These are phyloP conservation scores for Anableps anableps DNA, from an alignment of 2,797 vertebrate genomes.

Conservation along the genomic window DNA sequence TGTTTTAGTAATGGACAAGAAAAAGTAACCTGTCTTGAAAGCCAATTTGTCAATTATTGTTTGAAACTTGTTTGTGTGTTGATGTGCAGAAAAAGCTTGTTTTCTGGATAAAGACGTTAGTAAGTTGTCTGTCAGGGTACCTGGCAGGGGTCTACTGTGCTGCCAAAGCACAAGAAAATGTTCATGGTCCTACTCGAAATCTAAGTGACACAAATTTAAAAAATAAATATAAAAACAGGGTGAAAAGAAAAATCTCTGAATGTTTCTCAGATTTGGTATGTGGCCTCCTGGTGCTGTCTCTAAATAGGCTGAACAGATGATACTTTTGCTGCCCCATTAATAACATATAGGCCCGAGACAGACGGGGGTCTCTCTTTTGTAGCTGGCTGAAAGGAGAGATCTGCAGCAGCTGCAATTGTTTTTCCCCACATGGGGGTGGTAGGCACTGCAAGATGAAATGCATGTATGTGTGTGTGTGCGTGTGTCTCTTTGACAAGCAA, in stretches of 20 bases:
- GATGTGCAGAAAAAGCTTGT: neutral
- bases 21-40: neutral
- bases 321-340: slow-evolving; percentile 65
- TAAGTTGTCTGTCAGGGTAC: slow-evolving; percentile 43
- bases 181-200: slow-evolving; percentile 67
- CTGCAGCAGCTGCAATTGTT: slow-evolving; percentile 86
- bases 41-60: slow-evolving; percentile 11
- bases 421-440: slow-evolving; percentile 98
- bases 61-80: slow-evolving; percentile 3
- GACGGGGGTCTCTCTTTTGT: slow-evolving; percentile 83
- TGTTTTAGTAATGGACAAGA: neutral
- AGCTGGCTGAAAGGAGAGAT: slow-evolving; percentile 80
- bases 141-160: slow-evolving; percentile 60
- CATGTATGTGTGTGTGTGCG: slow-evolving; percentile 35
- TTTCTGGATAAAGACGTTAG: slow-evolving; percentile 30
- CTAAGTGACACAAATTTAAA: slow-evolving; percentile 48
- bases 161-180: slow-evolving; percentile 62
- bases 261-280: slow-evolving; percentile 58
- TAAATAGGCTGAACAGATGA: slow-evolving; percentile 67
- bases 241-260: slow-evolving; percentile 33
- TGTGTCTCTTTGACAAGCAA: slow-evolving; percentile 64
- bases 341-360: slow-evolving; percentile 67
- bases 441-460: slow-evolving; percentile 88
- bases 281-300: slow-evolving; percentile 65
- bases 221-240: slow-evolving; percentile 16